A percentile compares a stretch with the other conserved stretches of the same genome.
Evolutionary conservation across 2,113 vertebrate genomes (phyloP).

Genomic region (Mola mola): DNA sequence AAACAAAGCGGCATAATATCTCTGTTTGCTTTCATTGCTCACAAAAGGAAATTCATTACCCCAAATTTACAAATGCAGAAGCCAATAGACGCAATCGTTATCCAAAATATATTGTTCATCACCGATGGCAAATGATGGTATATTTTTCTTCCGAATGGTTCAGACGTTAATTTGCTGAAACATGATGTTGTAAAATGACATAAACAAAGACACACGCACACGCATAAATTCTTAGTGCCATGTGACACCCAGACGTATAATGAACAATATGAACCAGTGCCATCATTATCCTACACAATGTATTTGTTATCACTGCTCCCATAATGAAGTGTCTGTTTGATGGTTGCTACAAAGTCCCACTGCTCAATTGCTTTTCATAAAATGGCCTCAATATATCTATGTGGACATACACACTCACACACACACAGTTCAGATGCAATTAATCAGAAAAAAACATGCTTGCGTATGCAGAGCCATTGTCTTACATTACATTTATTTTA

Average conservation of each 20-base stretch:
- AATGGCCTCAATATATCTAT: conserved; percentile 73
- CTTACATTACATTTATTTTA: conserved; percentile 49
- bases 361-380: conserved; percentile 78
- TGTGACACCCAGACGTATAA: conserved; percentile 74
- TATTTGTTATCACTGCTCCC: conserved; percentile 76
- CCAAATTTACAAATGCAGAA: conserved; percentile 71
- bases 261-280: conserved; percentile 77
- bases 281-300: conserved; percentile 78
- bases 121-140: conserved; percentile 70
- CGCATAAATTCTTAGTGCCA: conserved; percentile 57
- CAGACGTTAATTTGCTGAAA: conserved; percentile 78
- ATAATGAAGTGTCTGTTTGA: conserved; percentile 81
- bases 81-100: conserved; percentile 73
- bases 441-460: conserved; percentile 64
- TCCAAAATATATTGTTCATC: conserved; percentile 77
- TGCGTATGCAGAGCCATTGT: conserved; percentile 32
- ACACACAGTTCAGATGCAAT: conserved; percentile 53
- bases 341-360: conserved; percentile 76
- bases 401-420: conserved; percentile 39
- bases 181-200: conserved; percentile 77
- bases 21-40: conserved; percentile 66
- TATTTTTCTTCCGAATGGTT: conserved; percentile 74
- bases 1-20: conserved; percentile 66
- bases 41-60: conserved; percentile 72
- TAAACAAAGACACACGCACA: conserved; percentile 59